Evolutionary conservation across 2,888 invertebrate genomes (phyloP).

Genomic region (Harpalus rubripes): DNA sequence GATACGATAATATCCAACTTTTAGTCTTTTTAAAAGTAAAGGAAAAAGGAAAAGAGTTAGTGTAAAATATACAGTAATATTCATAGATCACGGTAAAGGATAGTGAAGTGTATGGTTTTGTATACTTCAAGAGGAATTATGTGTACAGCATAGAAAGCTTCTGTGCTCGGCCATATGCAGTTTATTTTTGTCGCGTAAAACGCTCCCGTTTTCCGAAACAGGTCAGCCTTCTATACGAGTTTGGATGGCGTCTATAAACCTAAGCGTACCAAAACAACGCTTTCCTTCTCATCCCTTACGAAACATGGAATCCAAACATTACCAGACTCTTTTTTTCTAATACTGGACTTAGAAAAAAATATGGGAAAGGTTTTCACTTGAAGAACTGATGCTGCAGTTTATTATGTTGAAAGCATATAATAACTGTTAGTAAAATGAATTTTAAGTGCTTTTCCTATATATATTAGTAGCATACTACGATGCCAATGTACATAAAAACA

Average conservation of each 20-base stretch:
- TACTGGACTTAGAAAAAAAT: too few relatives aligned
- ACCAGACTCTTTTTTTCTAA: too few relatives aligned
- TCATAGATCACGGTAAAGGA: conserved; percentile 16
- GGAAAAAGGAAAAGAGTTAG: not conserved
- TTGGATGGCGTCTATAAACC: conserved; percentile 8
- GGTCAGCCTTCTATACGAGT: conserved; percentile 47
- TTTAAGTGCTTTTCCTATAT: too few relatives aligned
- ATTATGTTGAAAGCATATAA: too few relatives aligned
- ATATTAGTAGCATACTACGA: too few relatives aligned
- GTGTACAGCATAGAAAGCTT: not conserved
- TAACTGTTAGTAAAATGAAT: too few relatives aligned
- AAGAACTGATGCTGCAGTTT: too few relatives aligned
- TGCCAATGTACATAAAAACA: too few relatives aligned
- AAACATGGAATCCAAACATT: too few relatives aligned
- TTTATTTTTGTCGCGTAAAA: conserved; percentile 45
- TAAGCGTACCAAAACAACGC: not conserved
- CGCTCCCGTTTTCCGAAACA: conserved; percentile 40
- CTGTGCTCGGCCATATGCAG: conserved; percentile 21
- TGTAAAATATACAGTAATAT: not conserved
- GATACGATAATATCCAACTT: not conserved
- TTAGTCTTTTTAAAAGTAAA: not conserved
- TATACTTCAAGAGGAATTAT: conserved; percentile 30
- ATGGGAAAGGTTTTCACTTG: too few relatives aligned
- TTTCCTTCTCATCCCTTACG: not conserved
- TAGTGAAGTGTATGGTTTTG: not conserved